Conservation (phyloP, 92 coral and sea anemone species). For the Bergia puertoricense region DNA sequence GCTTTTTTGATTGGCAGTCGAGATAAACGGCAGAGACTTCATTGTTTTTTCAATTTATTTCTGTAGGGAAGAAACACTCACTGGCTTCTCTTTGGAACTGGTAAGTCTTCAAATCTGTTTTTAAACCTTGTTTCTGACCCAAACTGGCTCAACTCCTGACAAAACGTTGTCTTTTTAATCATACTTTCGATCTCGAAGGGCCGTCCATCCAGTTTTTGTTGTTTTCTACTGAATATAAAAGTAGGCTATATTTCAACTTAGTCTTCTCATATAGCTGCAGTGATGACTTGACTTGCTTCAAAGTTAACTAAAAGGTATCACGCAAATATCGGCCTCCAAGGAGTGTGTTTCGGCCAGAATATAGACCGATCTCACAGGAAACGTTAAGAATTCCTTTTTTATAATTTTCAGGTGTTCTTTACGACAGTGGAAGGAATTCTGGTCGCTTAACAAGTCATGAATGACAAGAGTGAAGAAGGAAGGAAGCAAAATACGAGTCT, state of each 20-base stretch:
- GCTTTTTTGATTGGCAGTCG: slow-evolving; percentile 86
- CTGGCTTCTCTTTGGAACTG: slow-evolving; percentile 72
- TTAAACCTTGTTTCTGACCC: slow-evolving; percentile 39
- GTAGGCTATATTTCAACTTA: slow-evolving; percentile 34
- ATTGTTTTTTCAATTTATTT: slow-evolving; percentile 79
- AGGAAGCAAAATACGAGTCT: slow-evolving; percentile 22
- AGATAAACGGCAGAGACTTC: slow-evolving; percentile 78
- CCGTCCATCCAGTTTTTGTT: slow-evolving; percentile 38
- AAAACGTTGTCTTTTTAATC: slow-evolving; percentile 20
- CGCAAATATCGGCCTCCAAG: slow-evolving; percentile 4
- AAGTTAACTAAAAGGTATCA: slow-evolving; percentile 33
- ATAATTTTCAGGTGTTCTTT: slow-evolving; percentile 30
- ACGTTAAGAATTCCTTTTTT: slow-evolving; percentile 8
- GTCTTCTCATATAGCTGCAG: slow-evolving; percentile 35
- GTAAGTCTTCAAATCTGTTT: slow-evolving; percentile 81
- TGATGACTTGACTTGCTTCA: slow-evolving; percentile 35
- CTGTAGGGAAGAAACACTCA: slow-evolving; percentile 72
- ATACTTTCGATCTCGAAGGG: slow-evolving; percentile 34
- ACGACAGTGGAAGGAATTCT: slow-evolving; percentile 25
- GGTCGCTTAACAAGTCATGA: slow-evolving; percentile 45
- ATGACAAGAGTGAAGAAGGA: slow-evolving; percentile 16
- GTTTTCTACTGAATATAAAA: slow-evolving; percentile 45
- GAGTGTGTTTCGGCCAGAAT: slow-evolving; percentile 5
- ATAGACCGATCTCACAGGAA: background rate
- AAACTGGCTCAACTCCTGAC: slow-evolving; percentile 15